phyloP scores from a whole-genome alignment of 2,888 invertebrate genomes.

The Linnaemya tessellans region DNA sequence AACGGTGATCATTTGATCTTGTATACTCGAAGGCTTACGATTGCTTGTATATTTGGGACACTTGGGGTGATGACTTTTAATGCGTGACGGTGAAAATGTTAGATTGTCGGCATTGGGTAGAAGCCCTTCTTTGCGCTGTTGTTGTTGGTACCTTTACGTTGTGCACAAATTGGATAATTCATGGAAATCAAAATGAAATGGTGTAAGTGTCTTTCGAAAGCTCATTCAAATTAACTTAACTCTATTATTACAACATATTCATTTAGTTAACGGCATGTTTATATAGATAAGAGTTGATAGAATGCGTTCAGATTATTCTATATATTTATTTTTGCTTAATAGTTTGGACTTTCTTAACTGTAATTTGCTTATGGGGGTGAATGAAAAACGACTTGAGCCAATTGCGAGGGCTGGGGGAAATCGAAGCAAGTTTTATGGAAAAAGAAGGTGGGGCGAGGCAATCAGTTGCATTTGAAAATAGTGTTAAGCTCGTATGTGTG shows the following conservation, averaged over 20 bases:
- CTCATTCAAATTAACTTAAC: background rate
- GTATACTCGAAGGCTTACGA: conserved; percentile 82
- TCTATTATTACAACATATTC: conserved; percentile 26
- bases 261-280: conserved; percentile 47
- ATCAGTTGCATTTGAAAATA: no score
- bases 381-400: conserved; percentile 15
- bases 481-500: no score
- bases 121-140: conserved; percentile 83
- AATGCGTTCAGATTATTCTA: conserved; percentile 6
- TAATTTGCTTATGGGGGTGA: conserved; percentile 40
- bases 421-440: background rate
- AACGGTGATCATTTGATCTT: conserved; percentile 83
- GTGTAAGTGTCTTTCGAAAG: conserved; percentile 29
- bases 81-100: conserved; percentile 83
- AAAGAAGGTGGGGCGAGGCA: no score
- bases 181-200: conserved; percentile 39
- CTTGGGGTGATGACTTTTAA: conserved; percentile 83
- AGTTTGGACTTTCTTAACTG: conserved; percentile 16
- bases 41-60: conserved; percentile 82
- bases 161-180: conserved; percentile 14
- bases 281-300: conserved; percentile 35
- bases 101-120: conserved; percentile 83
- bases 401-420: background rate
- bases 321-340: background rate
- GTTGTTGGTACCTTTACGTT: conserved; percentile 80